Evolutionary conservation across 2,888 invertebrate species (phyloP).

Genomic region (Panzeria rudis): DNA sequence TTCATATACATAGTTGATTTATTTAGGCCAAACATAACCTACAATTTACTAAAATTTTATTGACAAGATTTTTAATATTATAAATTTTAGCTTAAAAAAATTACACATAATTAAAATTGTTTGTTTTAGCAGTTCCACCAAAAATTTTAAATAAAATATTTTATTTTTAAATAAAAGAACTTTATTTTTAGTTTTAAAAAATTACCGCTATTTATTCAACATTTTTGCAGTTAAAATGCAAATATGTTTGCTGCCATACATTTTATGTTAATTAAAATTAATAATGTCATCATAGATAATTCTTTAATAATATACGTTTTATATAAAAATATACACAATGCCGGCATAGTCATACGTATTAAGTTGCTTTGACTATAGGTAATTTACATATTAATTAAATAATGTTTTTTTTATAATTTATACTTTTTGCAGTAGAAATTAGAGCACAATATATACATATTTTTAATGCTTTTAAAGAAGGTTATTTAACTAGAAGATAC

Average conservation of each 20-base stretch:
- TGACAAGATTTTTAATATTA: no score
- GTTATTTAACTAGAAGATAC: conserved; percentile 52
- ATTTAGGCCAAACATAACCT: no score
- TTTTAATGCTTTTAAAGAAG: conserved; percentile 34
- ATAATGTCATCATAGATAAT: conserved; percentile 66
- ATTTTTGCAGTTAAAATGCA: conserved; percentile 29
- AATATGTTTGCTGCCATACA: conserved; percentile 33
- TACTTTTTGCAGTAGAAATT: conserved; percentile 39
- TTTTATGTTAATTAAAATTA: conserved; percentile 67
- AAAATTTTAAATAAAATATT: not conserved
- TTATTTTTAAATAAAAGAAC: not conserved
- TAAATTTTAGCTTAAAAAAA: not conserved
- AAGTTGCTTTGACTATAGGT: conserved; percentile 47
- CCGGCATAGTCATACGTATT: not conserved
- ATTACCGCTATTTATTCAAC: not conserved
- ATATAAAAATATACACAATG: not conserved
- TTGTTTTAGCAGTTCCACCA: not conserved
- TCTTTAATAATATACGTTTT: conserved; percentile 56
- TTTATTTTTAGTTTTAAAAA: not conserved
- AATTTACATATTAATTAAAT: conserved; percentile 72
- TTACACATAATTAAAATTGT: not conserved
- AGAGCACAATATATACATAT: conserved; percentile 28
- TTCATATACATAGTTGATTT: no score
- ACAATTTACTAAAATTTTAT: no score
- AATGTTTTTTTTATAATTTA: conserved; percentile 17